Conservation (phyloP, 2,113 vertebrate genomes). For the Copsychus sechellarum region DNA sequence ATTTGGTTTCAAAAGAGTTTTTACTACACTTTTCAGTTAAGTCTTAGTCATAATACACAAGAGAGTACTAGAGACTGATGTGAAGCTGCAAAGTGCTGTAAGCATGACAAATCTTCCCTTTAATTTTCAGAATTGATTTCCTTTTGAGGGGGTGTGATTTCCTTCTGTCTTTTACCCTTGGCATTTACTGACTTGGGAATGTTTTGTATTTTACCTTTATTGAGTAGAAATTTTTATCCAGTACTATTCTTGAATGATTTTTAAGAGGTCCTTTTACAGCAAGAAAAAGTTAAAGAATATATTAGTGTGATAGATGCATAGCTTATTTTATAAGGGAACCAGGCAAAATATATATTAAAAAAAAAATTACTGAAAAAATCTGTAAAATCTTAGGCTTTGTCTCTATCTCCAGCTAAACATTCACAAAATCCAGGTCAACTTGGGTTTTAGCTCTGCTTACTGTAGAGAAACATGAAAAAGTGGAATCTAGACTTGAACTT, state of each 20-base stretch:
- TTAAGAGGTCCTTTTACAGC: neutral
- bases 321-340: neutral
- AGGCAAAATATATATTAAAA: neutral
- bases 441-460: neutral
- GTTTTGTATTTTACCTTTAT: conserved; percentile 17
- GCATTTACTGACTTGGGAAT: neutral
- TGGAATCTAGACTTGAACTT: neutral
- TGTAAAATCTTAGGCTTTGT: neutral
- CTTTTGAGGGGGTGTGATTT: conserved; percentile 10
- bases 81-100: conserved; percentile 26
- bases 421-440: neutral
- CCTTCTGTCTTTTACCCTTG: neutral
- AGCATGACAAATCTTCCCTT: conserved; percentile 28
- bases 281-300: neutral
- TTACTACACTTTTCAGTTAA: neutral
- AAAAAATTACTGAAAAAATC: neutral
- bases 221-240: conserved; percentile 7
- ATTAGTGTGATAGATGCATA: neutral
- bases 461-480: neutral
- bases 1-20: conserved; percentile 9
- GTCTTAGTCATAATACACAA: conserved; percentile 33
- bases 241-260: conserved; percentile 21
- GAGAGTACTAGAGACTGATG: conserved; percentile 19
- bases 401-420: neutral
- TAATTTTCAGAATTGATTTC: conserved; percentile 36